These are phyloP conservation scores for Poecilia wingei DNA, from an alignment of 2,797 vertebrate species.

Conservation along the genomic window DNA sequence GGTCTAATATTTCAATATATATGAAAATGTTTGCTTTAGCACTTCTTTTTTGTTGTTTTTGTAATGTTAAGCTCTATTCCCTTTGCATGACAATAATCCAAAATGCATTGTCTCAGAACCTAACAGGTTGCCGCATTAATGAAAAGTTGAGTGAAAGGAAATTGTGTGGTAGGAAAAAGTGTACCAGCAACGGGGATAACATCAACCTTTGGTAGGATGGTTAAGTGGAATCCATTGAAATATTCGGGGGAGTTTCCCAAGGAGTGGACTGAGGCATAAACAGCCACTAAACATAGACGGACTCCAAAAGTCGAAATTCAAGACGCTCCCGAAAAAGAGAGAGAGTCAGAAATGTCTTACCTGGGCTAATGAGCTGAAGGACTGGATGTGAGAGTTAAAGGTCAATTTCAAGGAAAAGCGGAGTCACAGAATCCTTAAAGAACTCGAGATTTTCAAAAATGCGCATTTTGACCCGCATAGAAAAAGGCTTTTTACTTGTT, in stretches of 20 bases:
- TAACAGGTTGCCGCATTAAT: neutral
- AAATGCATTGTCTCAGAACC: neutral
- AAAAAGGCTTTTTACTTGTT: neutral
- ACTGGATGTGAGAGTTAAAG: neutral
- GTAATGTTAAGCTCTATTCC: neutral
- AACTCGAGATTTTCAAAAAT: neutral
- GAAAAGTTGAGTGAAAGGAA: neutral
- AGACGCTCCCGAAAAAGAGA: neutral
- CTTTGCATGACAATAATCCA: neutral
- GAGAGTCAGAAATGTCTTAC: neutral
- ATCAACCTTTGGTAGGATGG: neutral
- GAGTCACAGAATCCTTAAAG: neutral
- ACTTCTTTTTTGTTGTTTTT: neutral
- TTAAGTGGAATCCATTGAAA: neutral
- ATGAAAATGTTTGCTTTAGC: neutral
- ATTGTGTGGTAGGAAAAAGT: neutral
- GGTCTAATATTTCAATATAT: neutral
- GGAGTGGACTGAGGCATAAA: neutral
- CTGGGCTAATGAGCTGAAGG: neutral
- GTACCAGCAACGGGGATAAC: neutral
- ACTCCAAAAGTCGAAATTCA: neutral
- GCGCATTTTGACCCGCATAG: neutral
- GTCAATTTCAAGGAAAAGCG: neutral
- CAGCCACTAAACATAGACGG: neutral
- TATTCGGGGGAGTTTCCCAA: neutral